phyloP scores from a whole-genome alignment of 2,797 vertebrate species.

The Limosa lapponica region DNA sequence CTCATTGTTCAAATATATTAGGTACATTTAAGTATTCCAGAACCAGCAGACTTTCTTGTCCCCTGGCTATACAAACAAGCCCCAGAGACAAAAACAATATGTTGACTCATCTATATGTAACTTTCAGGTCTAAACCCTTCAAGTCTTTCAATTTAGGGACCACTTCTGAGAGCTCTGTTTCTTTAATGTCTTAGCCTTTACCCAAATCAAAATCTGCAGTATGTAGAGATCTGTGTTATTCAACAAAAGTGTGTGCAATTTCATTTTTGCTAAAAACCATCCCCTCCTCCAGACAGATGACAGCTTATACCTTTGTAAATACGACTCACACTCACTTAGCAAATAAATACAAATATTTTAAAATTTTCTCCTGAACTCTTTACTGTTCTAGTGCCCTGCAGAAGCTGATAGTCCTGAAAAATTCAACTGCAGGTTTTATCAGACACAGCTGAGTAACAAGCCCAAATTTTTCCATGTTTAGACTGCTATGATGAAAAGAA shows the following conservation, averaged over 20 bases:
- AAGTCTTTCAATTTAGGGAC: background rate
- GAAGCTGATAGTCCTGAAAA: background rate
- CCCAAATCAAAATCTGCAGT: background rate
- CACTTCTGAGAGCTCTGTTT: background rate
- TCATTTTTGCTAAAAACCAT: background rate
- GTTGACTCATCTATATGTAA: background rate
- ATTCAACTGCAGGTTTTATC: background rate
- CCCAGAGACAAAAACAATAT: background rate
- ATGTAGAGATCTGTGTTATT: background rate
- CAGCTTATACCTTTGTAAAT: background rate
- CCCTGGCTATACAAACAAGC: background rate
- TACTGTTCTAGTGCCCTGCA: background rate
- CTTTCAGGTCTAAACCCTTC: background rate
- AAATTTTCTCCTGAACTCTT: background rate
- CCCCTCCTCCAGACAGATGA: background rate
- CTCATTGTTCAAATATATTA: background rate
- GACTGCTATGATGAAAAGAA: background rate
- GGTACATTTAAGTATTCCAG: background rate
- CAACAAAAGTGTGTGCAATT: background rate
- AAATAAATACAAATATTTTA: background rate
- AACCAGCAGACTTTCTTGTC: background rate
- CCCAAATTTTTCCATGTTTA: background rate
- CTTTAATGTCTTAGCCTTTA: background rate
- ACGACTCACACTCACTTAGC: background rate
- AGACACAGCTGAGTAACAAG: background rate